These are phyloP conservation scores for Sinocyclocheilus anshuiensis DNA, from an alignment of 2,113 vertebrate species.

Conservation along the genomic window DNA sequence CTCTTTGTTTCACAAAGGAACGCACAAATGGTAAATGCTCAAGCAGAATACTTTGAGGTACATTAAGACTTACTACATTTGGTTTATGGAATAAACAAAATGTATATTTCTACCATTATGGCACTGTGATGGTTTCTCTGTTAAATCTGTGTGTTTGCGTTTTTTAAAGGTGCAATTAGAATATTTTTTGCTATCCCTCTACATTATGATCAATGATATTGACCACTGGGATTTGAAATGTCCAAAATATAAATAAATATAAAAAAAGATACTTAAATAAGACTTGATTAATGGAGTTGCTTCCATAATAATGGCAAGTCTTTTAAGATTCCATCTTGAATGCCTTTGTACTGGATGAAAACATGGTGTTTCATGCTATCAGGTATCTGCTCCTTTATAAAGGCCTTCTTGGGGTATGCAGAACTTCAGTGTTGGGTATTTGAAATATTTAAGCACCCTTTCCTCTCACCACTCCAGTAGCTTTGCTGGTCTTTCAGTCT, in stretches of 20 bases:
- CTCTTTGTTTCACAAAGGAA: slow-evolving; percentile 19
- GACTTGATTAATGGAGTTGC: slow-evolving; percentile 31
- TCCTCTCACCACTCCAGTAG: slow-evolving; percentile 8
- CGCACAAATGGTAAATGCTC: slow-evolving; percentile 45
- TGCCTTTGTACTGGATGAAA: not conserved
- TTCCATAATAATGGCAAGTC: slow-evolving; percentile 12
- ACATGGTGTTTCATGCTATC: not conserved
- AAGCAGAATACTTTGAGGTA: slow-evolving; percentile 48
- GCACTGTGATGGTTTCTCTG: slow-evolving; percentile 41
- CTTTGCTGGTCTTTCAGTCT: slow-evolving; percentile 43
- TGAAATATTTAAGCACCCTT: slow-evolving; percentile 40
- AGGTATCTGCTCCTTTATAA: slow-evolving; percentile 29
- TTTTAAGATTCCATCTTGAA: not conserved
- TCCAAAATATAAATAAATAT: not conserved
- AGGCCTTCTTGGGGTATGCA: slow-evolving; percentile 44
- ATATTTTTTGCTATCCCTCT: slow-evolving; percentile 43
- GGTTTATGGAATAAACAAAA: slow-evolving; percentile 37
- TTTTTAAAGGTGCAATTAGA: slow-evolving; percentile 43
- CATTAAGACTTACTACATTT: slow-evolving; percentile 40
- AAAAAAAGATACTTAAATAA: slow-evolving; percentile 48
- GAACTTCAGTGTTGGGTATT: slow-evolving; percentile 34
- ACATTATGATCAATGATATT: slow-evolving; percentile 48
- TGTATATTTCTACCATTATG: slow-evolving; percentile 45
- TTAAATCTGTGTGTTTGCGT: not conserved
- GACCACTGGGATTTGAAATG: slow-evolving; percentile 22